A percentile compares a stretch with the other conserved stretches of the same genome.
These are phyloP conservation scores for Amphiprion clarkii DNA, from an alignment of 2,797 vertebrate species.

Conservation along the genomic window DNA sequence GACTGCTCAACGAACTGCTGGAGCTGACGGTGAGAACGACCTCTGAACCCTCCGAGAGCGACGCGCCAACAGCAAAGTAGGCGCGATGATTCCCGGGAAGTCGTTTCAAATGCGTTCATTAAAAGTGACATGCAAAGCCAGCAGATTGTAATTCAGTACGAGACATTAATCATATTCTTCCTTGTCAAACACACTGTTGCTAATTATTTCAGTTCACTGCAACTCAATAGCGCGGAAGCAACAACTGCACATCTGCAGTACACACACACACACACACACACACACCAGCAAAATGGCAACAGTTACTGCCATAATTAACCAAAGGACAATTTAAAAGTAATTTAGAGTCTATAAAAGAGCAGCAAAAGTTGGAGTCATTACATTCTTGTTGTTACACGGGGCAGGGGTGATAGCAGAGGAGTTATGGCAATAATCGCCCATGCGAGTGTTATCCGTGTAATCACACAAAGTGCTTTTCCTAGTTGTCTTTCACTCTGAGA, in stretches of 20 bases:
- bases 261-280: conserved; percentile 5
- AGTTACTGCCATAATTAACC: conserved; percentile 61
- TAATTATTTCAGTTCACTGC: conserved; percentile 61
- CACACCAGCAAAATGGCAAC: conserved; percentile 34
- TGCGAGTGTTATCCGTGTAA: conserved; percentile 35
- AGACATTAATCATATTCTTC: conserved; percentile 49
- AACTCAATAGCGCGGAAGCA: conserved; percentile 32
- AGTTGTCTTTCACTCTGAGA: conserved; percentile 35
- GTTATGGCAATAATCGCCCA: conserved; percentile 46
- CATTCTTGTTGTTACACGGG: conserved; percentile 37
- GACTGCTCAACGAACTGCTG: conserved; percentile 92
- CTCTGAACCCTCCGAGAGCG: conserved; percentile 35
- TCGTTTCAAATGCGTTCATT: conserved; percentile 43
- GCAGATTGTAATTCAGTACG: conserved; percentile 44
- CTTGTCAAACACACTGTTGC: conserved; percentile 39
- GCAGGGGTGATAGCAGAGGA: conserved; percentile 49
- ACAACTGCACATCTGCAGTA: conserved; percentile 27
- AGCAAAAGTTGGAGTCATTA: conserved; percentile 57
- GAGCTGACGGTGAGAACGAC: conserved; percentile 91
- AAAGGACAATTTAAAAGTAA: conserved; percentile 60
- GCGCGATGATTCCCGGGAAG: conserved; percentile 29
- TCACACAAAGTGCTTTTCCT: conserved; percentile 51
- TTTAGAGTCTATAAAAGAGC: conserved; percentile 55
- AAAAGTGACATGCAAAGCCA: conserved; percentile 31
- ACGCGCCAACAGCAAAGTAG: conserved; percentile 32